phyloP scores from a whole-genome alignment of 2,113 vertebrate genomes.

The Prolemur simus region DNA sequence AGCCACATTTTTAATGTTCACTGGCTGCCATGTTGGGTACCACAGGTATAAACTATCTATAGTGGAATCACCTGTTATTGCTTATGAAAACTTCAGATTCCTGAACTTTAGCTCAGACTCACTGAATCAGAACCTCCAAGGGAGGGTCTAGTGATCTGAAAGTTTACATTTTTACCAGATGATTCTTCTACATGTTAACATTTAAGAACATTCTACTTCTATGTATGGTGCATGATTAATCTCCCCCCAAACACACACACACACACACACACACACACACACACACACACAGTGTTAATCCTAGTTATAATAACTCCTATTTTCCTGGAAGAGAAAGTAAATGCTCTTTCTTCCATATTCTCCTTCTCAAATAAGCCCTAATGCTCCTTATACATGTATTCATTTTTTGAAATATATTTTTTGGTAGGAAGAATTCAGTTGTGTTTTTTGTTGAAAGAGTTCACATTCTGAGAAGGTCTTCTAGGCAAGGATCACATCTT shows the following conservation, averaged over 20 bases:
- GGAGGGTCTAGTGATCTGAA: neutral
- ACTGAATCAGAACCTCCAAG: neutral
- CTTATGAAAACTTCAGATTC: neutral
- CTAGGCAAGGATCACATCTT: slow-evolving; percentile 43
- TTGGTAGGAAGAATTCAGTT: slow-evolving; percentile 47
- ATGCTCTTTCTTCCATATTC: neutral
- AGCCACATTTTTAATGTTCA: neutral
- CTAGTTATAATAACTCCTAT: neutral
- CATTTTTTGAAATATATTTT: neutral
- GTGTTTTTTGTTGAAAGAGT: slow-evolving; percentile 26
- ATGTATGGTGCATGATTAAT: neutral
- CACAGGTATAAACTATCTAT: neutral
- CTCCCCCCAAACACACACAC: too few species aligned
- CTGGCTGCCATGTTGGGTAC: neutral
- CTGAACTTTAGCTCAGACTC: neutral
- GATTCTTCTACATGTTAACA: neutral
- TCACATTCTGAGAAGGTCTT: slow-evolving; percentile 73
- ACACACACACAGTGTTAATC: neutral
- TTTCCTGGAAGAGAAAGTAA: neutral
- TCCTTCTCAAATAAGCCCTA: neutral
- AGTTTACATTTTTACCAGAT: neutral
- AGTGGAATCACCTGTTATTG: neutral
- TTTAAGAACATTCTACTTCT: neutral
- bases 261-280: fast-evolving
- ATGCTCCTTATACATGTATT: neutral